Conservation (phyloP, 2,113 vertebrate genomes). For the Sterna hirundo region DNA sequence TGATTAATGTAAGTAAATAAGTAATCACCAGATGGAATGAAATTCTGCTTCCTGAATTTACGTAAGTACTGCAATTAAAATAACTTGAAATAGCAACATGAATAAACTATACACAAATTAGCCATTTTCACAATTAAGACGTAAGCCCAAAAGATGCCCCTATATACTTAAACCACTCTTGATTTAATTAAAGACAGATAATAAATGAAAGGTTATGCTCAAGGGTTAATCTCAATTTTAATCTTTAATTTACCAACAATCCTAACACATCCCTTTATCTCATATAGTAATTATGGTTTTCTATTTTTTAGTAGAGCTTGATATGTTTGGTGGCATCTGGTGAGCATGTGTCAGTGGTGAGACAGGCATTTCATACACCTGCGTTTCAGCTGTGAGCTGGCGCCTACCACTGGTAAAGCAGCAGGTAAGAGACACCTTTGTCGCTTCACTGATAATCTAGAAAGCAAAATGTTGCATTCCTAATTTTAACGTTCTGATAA, state of each 20-base stretch:
- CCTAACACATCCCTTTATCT: neutral
- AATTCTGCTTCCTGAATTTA: slow-evolving; percentile 1
- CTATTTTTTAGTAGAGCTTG: neutral
- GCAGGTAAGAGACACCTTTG: neutral
- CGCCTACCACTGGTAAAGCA: neutral
- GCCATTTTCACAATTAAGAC: neutral
- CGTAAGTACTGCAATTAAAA: neutral
- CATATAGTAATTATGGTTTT: neutral
- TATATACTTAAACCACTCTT: neutral
- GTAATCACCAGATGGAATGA: slow-evolving; percentile 18
- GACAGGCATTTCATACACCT: neutral
- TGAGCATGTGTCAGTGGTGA: neutral
- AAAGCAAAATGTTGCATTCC: neutral
- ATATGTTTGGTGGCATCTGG: neutral
- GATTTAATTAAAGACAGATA: neutral
- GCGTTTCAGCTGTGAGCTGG: neutral
- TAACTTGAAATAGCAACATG: neutral
- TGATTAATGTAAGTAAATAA: slow-evolving; percentile 36
- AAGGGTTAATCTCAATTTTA: neutral
- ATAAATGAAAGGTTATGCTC: neutral
- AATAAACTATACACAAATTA: neutral
- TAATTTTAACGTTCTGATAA: neutral
- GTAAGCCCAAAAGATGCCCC: neutral
- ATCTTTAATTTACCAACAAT: neutral
- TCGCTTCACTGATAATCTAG: neutral